Percentiles rank a stretch among this genome's conserved stretches.
phyloP scores from a whole-genome alignment of 1,140 invertebrate species.

The Hirudo medicinalis region DNA sequence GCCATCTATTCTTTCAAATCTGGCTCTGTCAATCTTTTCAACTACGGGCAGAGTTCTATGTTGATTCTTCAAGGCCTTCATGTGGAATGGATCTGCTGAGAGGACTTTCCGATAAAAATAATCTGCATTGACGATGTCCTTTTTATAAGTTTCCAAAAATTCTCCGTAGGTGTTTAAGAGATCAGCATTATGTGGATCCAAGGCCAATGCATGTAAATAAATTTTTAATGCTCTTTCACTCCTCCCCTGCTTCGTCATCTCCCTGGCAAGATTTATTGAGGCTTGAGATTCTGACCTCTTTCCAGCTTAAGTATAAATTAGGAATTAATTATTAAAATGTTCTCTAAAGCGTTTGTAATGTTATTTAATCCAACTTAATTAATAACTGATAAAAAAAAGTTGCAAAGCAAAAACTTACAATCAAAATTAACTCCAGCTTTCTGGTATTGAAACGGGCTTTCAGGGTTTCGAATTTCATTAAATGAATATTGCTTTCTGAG shows the following conservation, averaged over 20 bases:
- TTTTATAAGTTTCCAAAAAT: conserved; percentile 70
- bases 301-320: too few species aligned
- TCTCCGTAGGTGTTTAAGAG: conserved; percentile 83
- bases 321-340: too few species aligned
- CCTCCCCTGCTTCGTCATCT: conserved; percentile 67
- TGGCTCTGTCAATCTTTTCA: conserved; percentile 69
- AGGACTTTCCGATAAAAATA: conserved; percentile 72
- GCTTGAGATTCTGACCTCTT: conserved; percentile 58
- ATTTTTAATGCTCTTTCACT: conserved; percentile 70
- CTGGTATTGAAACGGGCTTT: too few species aligned
- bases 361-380: too few species aligned
- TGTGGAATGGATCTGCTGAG: conserved; percentile 64
- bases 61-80: conserved; percentile 53
- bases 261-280: conserved; percentile 65
- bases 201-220: conserved; percentile 70
- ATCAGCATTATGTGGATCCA: conserved; percentile 80
- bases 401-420: too few species aligned
- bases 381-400: too few species aligned
- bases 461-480: too few species aligned
- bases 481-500: too few species aligned
- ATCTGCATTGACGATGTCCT: conserved; percentile 77
- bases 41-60: conserved; percentile 72
- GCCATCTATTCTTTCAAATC: conserved; percentile 65
- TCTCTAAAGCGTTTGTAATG: too few species aligned
- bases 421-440: too few species aligned